Evolutionary conservation across 2,797 vertebrate genomes (phyloP).

Genomic region (Lacerta bilineata): DNA sequence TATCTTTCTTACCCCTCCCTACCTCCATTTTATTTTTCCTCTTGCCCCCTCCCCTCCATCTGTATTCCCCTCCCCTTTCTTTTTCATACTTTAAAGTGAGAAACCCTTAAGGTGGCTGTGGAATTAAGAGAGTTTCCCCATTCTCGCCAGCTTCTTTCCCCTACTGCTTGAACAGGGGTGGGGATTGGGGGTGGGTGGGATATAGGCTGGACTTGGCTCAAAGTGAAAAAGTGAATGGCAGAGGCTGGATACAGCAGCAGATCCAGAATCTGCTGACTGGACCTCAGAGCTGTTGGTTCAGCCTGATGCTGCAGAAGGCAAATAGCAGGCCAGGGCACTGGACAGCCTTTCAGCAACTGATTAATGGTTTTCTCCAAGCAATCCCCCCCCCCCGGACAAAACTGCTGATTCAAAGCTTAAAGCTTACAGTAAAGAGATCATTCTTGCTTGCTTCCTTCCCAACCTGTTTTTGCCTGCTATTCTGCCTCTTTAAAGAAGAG

Average conservation of each 20-base stretch:
- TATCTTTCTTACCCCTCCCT: slow-evolving; percentile 32
- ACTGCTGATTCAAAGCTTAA: slow-evolving; percentile 10
- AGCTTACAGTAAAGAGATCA: background rate
- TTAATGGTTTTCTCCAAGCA: background rate
- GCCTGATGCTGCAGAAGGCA: background rate
- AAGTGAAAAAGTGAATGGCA: background rate
- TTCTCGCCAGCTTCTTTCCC: background rate
- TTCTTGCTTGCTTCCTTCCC: background rate
- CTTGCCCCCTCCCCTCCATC: slow-evolving; percentile 8
- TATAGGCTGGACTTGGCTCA: background rate
- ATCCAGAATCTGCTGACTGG: slow-evolving; percentile 1
- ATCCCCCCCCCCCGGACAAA: background rate
- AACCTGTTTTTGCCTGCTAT: background rate
- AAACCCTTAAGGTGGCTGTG: background rate
- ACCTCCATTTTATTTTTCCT: slow-evolving; percentile 44
- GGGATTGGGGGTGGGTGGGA: too few relatives aligned
- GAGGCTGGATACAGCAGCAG: background rate
- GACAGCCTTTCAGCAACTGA: background rate
- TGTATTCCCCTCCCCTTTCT: background rate
- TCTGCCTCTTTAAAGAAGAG: background rate
- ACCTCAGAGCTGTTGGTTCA: background rate
- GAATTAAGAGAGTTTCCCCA: background rate
- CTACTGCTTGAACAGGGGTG: background rate
- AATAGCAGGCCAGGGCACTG: background rate
- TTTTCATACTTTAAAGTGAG: background rate